Conservation (phyloP, 1,140 invertebrate genomes). For the Orius insidiosus region DNA sequence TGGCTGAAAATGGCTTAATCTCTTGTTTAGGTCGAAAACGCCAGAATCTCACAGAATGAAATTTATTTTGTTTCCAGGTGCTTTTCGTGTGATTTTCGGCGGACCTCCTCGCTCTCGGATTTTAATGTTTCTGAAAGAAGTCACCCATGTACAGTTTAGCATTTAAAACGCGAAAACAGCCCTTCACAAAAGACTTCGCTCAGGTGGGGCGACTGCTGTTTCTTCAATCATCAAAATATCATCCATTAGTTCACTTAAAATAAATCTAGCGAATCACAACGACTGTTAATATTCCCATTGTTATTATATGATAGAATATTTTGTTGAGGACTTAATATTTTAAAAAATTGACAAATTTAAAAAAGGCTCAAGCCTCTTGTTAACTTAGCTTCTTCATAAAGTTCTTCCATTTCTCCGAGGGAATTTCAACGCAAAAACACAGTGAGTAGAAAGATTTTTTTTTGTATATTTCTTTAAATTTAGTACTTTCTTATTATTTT, state of each 20-base stretch:
- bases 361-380: background rate
- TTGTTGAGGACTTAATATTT: slow-evolving; percentile 2
- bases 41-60: no score
- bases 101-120: background rate
- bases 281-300: background rate
- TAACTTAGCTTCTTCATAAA: background rate
- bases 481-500: no score
- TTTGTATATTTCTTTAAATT: background rate
- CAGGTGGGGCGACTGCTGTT: slow-evolving; percentile 82
- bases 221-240: slow-evolving; percentile 6
- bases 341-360: background rate
- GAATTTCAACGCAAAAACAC: background rate
- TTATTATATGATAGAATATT: slow-evolving; percentile 6
- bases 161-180: slow-evolving; percentile 85
- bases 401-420: background rate
- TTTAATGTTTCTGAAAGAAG: slow-evolving; percentile 4
- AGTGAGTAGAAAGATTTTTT: background rate
- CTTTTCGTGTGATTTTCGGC: background rate
- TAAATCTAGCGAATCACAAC: slow-evolving; percentile 2
- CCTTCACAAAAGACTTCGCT: slow-evolving; percentile 88
- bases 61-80: background rate
- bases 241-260: background rate
- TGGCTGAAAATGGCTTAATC: no score
- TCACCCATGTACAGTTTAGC: slow-evolving; percentile 75
- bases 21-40: no score